Base-by-base conservation (phyloP, 2,113 vertebrate species). In the Bucco capensis region DNA sequence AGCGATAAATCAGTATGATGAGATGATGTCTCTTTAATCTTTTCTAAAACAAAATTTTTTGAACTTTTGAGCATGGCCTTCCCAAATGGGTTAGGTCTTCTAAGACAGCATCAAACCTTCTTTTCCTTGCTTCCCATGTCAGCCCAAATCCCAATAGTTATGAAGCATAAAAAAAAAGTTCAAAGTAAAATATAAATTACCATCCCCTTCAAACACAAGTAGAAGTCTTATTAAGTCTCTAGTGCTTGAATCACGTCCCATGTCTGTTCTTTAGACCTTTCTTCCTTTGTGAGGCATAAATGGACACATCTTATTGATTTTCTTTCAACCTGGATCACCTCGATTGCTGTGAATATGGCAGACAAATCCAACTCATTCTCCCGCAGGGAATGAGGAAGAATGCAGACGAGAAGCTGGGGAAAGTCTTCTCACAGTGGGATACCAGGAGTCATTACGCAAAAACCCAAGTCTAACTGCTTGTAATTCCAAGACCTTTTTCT, bases 281-380 rank as follows among this genome's bases (percentile, higher is more conserved):
- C 97, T 98, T 97, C 96, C 97, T 98, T 98, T 98, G 97, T 97
- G 97, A 98, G 97, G 98, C 98, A 98, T 98, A 98, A 99, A 98
- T 98, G 98, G 98, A 98, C 98, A 98, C 98, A 97, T 98, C 98
- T 97, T 98, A 99, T 99, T 98, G 98, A 99, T 99, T 99, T 99
- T 98, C 98, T 99, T 99, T 99, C 99, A 99, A 98, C 98, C 97
- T 96, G 96, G 98, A 99, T 99, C 98, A 98, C 98, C 98, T 98
- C 98, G 98, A 98, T 98, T 97, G 98, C 98, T 97, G 98, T 97
- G 97, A 98, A 98, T 98, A 98, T 98, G 98, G 98, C 98, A 97
- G 98, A 98, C 98, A 97, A 98, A 98, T 98, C 98, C 98, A 97
- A 97, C 97, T 98, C 98, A 97, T 98, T 98, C 96, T 97, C 98